A percentile compares a stretch with the other conserved stretches of the same genome.
These are phyloP conservation scores for Drosophila neutralis DNA, from an alignment of 2,888 invertebrate genomes.

Conservation along the genomic window DNA sequence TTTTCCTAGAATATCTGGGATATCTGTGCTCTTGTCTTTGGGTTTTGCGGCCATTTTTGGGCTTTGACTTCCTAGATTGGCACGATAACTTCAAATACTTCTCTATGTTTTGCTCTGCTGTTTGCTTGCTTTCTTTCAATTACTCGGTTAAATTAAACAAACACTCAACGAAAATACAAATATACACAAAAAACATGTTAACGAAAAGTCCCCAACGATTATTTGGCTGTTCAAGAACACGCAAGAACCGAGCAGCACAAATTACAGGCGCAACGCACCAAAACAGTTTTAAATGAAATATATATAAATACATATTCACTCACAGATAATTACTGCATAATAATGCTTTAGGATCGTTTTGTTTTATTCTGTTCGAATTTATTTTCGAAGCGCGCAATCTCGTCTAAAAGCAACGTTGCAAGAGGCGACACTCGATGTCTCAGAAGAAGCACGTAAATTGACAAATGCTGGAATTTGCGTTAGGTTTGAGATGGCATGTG, in stretches of 20 bases:
- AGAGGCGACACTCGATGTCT: not conserved
- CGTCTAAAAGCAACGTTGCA: not conserved
- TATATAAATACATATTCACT: not conserved
- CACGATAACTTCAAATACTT: not conserved
- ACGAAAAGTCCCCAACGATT: not conserved
- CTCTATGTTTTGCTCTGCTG: constrained; percentile 1
- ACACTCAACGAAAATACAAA: constrained; percentile 5
- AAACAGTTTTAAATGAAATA: constrained; percentile 49
- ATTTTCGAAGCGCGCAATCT: not conserved
- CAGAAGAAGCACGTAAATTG: not conserved
- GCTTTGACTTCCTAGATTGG: not conserved
- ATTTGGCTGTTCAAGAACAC: constrained; percentile 15
- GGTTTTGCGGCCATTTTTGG: too few species aligned
- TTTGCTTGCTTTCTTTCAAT: not conserved
- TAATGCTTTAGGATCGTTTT: not conserved
- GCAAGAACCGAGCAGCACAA: constrained; percentile 31
- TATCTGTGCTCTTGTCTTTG: too few species aligned
- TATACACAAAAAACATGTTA: constrained; percentile 20
- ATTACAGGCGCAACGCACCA: constrained; percentile 63
- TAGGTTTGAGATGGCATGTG: too few species aligned
- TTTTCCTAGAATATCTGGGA: not conserved
- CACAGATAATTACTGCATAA: not conserved
- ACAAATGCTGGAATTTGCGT: too few species aligned
- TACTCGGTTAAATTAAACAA: not conserved
- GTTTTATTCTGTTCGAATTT: not conserved